phyloP scores from a whole-genome alignment of 2,113 vertebrate genomes.

The Recurvirostra avosetta region DNA sequence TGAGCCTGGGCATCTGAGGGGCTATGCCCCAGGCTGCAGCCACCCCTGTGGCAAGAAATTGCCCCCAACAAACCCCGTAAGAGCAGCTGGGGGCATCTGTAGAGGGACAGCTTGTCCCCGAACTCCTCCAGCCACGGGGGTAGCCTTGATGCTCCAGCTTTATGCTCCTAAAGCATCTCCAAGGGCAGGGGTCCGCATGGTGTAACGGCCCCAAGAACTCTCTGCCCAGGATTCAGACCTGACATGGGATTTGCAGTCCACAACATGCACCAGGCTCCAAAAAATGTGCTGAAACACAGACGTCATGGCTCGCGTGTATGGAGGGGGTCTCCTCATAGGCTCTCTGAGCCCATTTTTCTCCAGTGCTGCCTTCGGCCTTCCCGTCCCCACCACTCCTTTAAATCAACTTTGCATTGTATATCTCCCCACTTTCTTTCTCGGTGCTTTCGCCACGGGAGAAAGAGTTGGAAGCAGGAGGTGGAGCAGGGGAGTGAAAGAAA shows the following conservation, averaged over 20 bases:
- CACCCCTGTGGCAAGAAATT: not conserved
- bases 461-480: not conserved
- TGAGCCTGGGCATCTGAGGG: not conserved
- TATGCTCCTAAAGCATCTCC: not conserved
- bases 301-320: accelerated
- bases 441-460: not conserved
- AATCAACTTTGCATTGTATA: not conserved
- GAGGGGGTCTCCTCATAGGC: not conserved
- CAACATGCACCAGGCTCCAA: not conserved
- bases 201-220: not conserved
- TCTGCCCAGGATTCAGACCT: not conserved
- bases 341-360: not conserved
- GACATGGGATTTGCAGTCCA: not conserved
- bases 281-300: not conserved
- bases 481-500: not conserved
- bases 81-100: not conserved
- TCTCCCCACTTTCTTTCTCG: not conserved
- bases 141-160: not conserved
- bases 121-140: not conserved
- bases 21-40: not conserved
- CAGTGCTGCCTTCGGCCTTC: not conserved
- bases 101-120: not conserved
- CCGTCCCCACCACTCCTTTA: not conserved
- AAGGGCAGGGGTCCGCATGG: not conserved
- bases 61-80: not conserved